A percentile compares a stretch with the other conserved stretches of the same genome.
Conservation (phyloP, 2,113 vertebrate species). For the Brachyhypopomus occidentalis region DNA sequence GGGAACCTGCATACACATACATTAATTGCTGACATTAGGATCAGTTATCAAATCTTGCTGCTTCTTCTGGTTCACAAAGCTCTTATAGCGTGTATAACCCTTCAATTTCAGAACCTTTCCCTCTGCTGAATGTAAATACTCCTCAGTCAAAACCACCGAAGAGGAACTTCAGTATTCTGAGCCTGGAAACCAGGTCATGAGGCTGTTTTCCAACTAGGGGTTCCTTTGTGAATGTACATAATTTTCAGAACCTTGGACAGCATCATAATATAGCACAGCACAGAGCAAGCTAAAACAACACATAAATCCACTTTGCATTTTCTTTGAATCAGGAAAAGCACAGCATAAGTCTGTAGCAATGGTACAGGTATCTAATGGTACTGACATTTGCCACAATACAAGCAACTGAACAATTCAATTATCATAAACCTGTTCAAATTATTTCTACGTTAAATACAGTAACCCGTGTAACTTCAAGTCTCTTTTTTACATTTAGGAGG, state of each 20-base stretch:
- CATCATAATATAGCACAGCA: not conserved
- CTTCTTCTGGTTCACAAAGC: not conserved
- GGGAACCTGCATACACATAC: not conserved
- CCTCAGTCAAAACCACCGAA: too few relatives aligned
- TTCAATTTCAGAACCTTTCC: too few relatives aligned
- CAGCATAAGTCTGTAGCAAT: too few relatives aligned
- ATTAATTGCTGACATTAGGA: not conserved
- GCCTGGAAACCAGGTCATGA: too few relatives aligned
- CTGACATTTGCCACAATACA: too few relatives aligned
- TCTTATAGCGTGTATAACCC: not conserved
- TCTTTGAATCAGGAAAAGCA: too few relatives aligned
- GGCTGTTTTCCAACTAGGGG: not conserved
- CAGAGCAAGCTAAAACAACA: not conserved
- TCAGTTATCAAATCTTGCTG: too few relatives aligned
- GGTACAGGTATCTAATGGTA: too few relatives aligned
- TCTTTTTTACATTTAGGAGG: not conserved
- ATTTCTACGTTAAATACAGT: too few relatives aligned
- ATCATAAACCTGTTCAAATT: not conserved
- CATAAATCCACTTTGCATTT: not conserved
- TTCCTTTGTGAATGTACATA: not conserved
- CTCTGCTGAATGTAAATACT: too few relatives aligned
- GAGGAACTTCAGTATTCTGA: too few relatives aligned
- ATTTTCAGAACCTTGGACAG: conserved; percentile 17
- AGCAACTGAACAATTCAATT: not conserved
- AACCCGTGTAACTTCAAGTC: not conserved